A percentile compares a stretch with the other conserved stretches of the same genome.
Conservation (phyloP, 2,888 invertebrate species). For the Tridacna gigas region DNA sequence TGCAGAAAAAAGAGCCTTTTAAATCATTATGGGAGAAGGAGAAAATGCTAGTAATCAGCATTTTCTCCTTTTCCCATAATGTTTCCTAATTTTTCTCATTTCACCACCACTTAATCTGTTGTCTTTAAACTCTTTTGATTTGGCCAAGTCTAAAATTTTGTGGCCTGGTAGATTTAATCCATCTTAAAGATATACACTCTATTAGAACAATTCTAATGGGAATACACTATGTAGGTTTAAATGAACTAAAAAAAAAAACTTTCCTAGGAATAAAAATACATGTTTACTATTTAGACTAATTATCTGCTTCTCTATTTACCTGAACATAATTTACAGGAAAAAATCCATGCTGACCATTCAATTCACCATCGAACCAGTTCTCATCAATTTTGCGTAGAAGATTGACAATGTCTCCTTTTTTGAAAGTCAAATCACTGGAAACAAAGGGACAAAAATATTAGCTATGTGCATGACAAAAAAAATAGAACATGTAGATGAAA, state of each 20-base stretch:
- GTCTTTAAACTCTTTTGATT: not conserved
- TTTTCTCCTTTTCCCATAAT: not conserved
- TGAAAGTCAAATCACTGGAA: conserved; percentile 93
- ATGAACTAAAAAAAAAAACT: too few relatives aligned
- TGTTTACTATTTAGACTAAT: too few relatives aligned
- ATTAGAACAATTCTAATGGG: too few relatives aligned
- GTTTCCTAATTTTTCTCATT: not conserved
- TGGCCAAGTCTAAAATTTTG: not conserved
- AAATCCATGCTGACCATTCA: conserved; percentile 95
- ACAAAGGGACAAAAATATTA: not conserved
- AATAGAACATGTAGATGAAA: too few relatives aligned
- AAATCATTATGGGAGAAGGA: not conserved
- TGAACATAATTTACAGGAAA: conserved; percentile 98
- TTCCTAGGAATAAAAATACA: too few relatives aligned
- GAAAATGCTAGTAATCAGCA: not conserved
- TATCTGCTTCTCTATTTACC: conserved; percentile 83
- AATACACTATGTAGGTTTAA: too few relatives aligned
- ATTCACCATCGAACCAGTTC: conserved; percentile 99
- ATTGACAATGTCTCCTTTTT: conserved; percentile 96
- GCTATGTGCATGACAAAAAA: too few relatives aligned
- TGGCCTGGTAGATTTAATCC: too few relatives aligned
- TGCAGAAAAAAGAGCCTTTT: too few relatives aligned
- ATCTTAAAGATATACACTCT: too few relatives aligned
- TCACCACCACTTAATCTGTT: not conserved
- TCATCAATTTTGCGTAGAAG: conserved; percentile 96